A percentile compares a stretch with the other conserved stretches of the same genome.
Evolutionary conservation across 2,113 vertebrate genomes (phyloP).

Genomic region (Coryphaenoides rupestris): DNA sequence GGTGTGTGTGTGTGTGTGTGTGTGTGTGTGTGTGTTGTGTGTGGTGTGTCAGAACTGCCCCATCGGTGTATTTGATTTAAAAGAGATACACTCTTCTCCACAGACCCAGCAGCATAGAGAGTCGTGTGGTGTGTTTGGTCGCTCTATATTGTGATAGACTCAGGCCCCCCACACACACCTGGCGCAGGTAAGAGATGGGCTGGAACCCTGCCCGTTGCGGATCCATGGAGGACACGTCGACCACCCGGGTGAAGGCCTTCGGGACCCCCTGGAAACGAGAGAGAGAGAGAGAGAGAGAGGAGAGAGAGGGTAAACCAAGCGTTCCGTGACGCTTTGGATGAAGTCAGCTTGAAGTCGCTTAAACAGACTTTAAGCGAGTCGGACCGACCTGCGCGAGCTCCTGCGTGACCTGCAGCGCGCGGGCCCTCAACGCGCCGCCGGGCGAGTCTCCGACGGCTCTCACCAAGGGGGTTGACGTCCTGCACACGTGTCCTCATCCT

Average conservation of each 20-base stretch:
- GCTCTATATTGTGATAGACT: too few relatives aligned
- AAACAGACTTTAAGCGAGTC: too few relatives aligned
- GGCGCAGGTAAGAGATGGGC: slow-evolving; percentile 55
- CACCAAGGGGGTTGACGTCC: slow-evolving; percentile 34
- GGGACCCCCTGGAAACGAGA: slow-evolving; percentile 33
- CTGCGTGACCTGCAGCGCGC: slow-evolving; percentile 21
- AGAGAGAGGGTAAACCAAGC: too few relatives aligned
- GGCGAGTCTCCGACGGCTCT: slow-evolving; percentile 23
- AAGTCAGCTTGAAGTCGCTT: too few relatives aligned
- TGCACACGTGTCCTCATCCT: slow-evolving; percentile 28
- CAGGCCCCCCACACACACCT: slow-evolving; percentile 49
- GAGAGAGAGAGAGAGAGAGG: background rate
- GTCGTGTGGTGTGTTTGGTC: too few relatives aligned
- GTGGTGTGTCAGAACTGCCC: too few relatives aligned
- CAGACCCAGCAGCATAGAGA: too few relatives aligned
- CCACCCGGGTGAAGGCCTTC: slow-evolving; percentile 36
- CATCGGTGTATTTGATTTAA: too few relatives aligned
- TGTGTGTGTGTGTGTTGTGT: too few relatives aligned
- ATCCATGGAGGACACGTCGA: slow-evolving; percentile 46
- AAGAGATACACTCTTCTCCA: too few relatives aligned
- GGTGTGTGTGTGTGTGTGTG: too few relatives aligned
- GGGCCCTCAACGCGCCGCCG: slow-evolving; percentile 7
- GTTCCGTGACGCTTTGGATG: too few relatives aligned
- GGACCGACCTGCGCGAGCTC: slow-evolving; percentile 22
- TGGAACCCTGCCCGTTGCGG: slow-evolving; percentile 42